Evolutionary conservation across 2,888 invertebrate species (phyloP).

Genomic region (Punctoribates punctum): DNA sequence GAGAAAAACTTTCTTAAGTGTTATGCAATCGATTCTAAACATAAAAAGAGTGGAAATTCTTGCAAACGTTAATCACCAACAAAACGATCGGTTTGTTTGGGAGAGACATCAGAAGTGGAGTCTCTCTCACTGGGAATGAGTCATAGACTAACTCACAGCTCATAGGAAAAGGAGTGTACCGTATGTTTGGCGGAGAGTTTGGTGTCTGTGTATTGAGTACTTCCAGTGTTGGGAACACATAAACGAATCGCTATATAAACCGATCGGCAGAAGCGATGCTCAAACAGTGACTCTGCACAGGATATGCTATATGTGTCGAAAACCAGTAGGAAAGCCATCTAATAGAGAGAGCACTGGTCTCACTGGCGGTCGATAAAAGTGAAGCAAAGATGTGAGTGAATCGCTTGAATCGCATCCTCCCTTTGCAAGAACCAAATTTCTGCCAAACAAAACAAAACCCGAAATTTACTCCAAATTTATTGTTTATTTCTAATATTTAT

Average conservation of each 20-base stretch:
- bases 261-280: constrained; percentile 4
- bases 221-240: constrained; percentile 4
- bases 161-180: constrained; percentile 35
- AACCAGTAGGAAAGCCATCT: constrained; percentile 25
- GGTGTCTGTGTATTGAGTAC: not conserved
- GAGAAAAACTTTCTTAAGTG: not conserved
- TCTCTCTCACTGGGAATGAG: not conserved
- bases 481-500: not conserved
- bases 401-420: constrained; percentile 30
- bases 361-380: constrained; percentile 33
- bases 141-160: no score
- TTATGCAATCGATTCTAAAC: not conserved
- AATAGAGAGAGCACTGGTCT: constrained; percentile 25
- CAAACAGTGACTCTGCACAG: not conserved
- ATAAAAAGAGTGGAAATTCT: not conserved
- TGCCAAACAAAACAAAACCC: constrained; percentile 29
- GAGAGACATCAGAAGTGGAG: not conserved
- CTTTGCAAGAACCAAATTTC: not conserved
- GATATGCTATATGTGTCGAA: constrained; percentile 16
- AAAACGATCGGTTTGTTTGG: not conserved
- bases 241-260: constrained; percentile 6
- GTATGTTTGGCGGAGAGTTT: constrained; percentile 15
- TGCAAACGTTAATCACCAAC: not conserved
- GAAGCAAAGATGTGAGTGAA: constrained; percentile 27
- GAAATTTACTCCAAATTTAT: not conserved